Conservation (phyloP, 1,140 invertebrate species). For the Drosophila persimilis region DNA sequence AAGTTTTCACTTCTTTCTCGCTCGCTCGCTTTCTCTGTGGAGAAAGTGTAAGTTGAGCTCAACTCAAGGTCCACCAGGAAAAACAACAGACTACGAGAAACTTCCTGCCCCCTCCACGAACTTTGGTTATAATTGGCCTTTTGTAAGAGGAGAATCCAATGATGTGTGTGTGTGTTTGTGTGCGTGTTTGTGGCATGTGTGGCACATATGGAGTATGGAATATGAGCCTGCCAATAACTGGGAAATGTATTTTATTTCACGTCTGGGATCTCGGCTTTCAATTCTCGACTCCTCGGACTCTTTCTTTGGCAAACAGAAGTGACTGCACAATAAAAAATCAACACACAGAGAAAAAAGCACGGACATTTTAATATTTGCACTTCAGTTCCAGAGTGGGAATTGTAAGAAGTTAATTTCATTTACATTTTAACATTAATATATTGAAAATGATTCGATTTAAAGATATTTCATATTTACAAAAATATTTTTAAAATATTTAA, state of each 20-base stretch:
- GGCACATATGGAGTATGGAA: too few relatives aligned
- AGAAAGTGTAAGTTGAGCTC: constrained; percentile 38
- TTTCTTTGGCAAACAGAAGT: constrained; percentile 37
- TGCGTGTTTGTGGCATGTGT: too few relatives aligned
- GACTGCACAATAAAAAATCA: constrained; percentile 65
- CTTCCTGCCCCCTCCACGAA: too few relatives aligned
- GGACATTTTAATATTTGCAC: too few relatives aligned
- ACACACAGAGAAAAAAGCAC: constrained; percentile 25
- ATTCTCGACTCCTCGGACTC: background rate
- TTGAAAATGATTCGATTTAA: background rate
- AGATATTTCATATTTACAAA: background rate
- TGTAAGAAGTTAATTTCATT: too few relatives aligned
- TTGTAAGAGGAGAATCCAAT: too few relatives aligned
- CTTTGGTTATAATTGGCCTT: too few relatives aligned
- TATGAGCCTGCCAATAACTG: too few relatives aligned
- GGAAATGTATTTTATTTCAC: constrained; percentile 35
- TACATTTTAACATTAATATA: too few relatives aligned
- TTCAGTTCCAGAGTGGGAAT: background rate
- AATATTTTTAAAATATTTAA: too few relatives aligned
- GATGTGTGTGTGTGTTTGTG: too few relatives aligned
- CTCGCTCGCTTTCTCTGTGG: constrained; percentile 21
- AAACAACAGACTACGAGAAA: constrained; percentile 51
- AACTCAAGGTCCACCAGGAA: too few relatives aligned
- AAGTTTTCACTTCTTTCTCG: constrained; percentile 51
- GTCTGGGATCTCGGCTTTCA: constrained; percentile 57